Evolutionary conservation across 1,140 invertebrate genomes (phyloP).

Genomic region (Wiebesia pumilae): DNA sequence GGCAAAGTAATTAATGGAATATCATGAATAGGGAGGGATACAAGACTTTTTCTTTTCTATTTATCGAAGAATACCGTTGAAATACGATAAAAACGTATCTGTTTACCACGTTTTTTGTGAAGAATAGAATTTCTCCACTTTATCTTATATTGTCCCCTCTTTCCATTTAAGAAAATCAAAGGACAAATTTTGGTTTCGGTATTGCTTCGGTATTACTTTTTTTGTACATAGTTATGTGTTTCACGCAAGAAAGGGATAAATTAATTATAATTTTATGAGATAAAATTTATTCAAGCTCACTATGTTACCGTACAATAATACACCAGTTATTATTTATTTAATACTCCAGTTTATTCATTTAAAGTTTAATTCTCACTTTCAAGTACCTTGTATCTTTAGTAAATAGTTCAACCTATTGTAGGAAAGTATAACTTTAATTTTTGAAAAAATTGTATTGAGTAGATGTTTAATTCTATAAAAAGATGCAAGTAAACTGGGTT

Average conservation of each 20-base stretch:
- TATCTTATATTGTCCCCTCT: background rate
- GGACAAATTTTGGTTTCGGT: background rate
- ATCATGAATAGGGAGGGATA: background rate
- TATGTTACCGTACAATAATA: no score
- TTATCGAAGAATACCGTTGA: background rate
- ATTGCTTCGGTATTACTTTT: background rate
- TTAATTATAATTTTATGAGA: no score
- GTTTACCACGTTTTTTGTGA: background rate
- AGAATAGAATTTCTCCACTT: no score
- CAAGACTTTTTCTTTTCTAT: background rate
- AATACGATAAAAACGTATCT: background rate
- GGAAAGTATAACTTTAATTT: background rate
- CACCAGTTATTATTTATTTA: no score
- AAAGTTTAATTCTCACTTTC: background rate
- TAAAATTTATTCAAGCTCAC: no score
- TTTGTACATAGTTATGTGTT: no score
- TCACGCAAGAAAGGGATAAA: no score
- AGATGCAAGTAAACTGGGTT: background rate
- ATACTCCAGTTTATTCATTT: background rate
- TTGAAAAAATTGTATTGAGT: background rate
- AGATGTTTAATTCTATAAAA: background rate
- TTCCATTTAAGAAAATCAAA: background rate
- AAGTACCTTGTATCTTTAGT: background rate
- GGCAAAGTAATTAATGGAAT: background rate
- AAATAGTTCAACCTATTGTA: background rate